A percentile compares a stretch with the other conserved stretches of the same genome.
phyloP scores from a whole-genome alignment of 2,797 vertebrate species.

The Lagorchestes hirsutus region DNA sequence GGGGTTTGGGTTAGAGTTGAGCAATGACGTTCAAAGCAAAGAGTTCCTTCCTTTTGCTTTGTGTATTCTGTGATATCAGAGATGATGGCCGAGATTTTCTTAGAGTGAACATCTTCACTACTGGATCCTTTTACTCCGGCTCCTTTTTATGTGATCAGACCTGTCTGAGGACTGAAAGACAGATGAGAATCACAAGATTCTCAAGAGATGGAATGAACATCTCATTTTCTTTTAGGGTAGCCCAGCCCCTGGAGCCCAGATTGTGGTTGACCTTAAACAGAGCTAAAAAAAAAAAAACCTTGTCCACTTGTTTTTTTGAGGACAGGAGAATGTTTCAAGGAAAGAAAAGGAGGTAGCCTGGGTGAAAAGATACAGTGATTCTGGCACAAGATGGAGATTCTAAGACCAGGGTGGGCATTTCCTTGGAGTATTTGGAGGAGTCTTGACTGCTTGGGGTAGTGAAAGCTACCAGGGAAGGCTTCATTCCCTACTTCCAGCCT shows the following conservation, averaged over 20 bases:
- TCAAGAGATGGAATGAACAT: background rate
- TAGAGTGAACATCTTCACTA: conserved; percentile 12
- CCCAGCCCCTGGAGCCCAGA: background rate
- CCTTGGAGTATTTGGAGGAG: background rate
- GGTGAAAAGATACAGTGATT: background rate
- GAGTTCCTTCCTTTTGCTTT: conserved; percentile 17
- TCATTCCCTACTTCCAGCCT: background rate
- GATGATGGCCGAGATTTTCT: background rate
- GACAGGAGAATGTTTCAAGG: background rate
- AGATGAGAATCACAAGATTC: background rate
- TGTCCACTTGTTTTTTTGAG: background rate
- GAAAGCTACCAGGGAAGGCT: background rate
- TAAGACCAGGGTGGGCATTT: background rate
- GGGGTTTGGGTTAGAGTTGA: background rate
- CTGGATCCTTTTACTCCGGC: background rate
- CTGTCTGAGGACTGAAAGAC: background rate
- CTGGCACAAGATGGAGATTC: background rate
- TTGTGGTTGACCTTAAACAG: background rate
- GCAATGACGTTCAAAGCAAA: conserved; percentile 13
- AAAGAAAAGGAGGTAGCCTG: background rate
- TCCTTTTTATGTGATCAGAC: background rate
- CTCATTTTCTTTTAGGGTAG: background rate
- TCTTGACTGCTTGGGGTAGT: background rate
- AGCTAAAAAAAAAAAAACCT: background rate
- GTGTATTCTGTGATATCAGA: conserved; percentile 7